Percentiles rank a stretch among this genome's conserved stretches.
phyloP scores from a whole-genome alignment of 2,888 invertebrate genomes.

The Lydus trimaculatus region DNA sequence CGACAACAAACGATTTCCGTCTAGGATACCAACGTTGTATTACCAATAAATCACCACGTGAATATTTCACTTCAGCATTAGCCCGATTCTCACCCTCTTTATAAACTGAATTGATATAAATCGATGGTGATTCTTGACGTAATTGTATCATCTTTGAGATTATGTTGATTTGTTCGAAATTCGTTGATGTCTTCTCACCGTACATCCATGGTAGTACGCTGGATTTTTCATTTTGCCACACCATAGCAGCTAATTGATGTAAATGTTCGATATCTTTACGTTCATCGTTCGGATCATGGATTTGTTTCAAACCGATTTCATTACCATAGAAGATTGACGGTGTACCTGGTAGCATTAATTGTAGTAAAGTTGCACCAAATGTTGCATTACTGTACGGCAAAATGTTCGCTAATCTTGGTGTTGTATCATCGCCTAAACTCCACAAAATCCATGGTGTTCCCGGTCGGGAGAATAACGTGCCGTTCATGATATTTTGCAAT shows the following conservation, averaged over 20 bases:
- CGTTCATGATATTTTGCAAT: constrained; percentile 66
- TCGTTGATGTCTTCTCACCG: constrained; percentile 62
- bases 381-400: constrained; percentile 68
- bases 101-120: constrained; percentile 75
- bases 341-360: constrained; percentile 85
- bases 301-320: constrained; percentile 78
- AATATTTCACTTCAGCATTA: constrained; percentile 74
- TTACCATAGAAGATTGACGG: constrained; percentile 91
- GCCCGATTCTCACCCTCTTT: constrained; percentile 70
- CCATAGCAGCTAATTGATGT: constrained; percentile 76
- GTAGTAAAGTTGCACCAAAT: constrained; percentile 73
- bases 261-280: constrained; percentile 68
- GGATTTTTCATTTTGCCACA: constrained; percentile 64
- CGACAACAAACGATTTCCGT: constrained; percentile 76
- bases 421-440: constrained; percentile 74
- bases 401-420: constrained; percentile 68
- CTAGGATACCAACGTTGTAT: constrained; percentile 83
- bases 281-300: constrained; percentile 66
- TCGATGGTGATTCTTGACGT: constrained; percentile 71
- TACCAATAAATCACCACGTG: constrained; percentile 69
- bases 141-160: constrained; percentile 68
- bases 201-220: constrained; percentile 72
- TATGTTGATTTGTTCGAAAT: constrained; percentile 64
- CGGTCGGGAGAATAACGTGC: constrained; percentile 67
- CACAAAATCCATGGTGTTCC: constrained; percentile 82